A percentile compares a stretch with the other conserved stretches of the same genome.
phyloP scores from a whole-genome alignment of 1,140 invertebrate genomes.

The Cydia pomonella region DNA sequence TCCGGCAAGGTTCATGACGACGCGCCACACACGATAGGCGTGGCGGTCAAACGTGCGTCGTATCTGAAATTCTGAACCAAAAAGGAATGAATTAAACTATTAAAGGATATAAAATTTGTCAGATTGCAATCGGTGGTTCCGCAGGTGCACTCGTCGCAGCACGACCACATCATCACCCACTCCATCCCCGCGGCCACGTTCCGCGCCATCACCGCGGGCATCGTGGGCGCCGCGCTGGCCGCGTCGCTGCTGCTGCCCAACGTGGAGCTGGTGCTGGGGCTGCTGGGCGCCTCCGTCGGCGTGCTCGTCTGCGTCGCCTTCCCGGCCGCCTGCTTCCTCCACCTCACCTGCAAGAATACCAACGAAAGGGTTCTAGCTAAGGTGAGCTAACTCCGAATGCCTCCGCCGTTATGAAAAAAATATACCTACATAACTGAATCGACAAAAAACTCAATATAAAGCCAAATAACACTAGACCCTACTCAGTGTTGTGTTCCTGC shows the following conservation, averaged over 20 bases:
- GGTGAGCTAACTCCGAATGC: conserved; percentile 65
- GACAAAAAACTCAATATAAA: too few relatives aligned
- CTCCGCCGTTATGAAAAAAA: too few relatives aligned
- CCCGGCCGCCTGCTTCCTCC: conserved; percentile 89
- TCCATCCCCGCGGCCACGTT: conserved; percentile 90
- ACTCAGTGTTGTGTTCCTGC: too few relatives aligned
- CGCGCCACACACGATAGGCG: too few relatives aligned
- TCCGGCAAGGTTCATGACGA: too few relatives aligned
- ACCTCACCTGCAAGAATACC: conserved; percentile 86
- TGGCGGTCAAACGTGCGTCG: too few relatives aligned
- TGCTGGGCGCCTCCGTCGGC: conserved; percentile 97
- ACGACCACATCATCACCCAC: conserved; percentile 71
- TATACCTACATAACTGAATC: too few relatives aligned
- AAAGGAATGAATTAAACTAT: too few relatives aligned
- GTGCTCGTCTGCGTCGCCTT: conserved; percentile 96
- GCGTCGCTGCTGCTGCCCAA: conserved; percentile 91
- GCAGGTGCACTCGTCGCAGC: conserved; percentile 67
- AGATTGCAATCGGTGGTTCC: too few relatives aligned
- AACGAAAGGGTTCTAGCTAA: conserved; percentile 87
- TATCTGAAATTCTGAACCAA: too few relatives aligned
- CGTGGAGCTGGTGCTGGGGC: conserved; percentile 95
- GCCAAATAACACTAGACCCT: too few relatives aligned
- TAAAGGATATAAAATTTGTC: too few relatives aligned
- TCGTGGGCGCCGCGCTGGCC: conserved; percentile 88
- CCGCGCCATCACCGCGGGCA: conserved; percentile 88